These are phyloP conservation scores for Platypus cylindrus DNA, from an alignment of 2,888 invertebrate species.

Conservation along the genomic window DNA sequence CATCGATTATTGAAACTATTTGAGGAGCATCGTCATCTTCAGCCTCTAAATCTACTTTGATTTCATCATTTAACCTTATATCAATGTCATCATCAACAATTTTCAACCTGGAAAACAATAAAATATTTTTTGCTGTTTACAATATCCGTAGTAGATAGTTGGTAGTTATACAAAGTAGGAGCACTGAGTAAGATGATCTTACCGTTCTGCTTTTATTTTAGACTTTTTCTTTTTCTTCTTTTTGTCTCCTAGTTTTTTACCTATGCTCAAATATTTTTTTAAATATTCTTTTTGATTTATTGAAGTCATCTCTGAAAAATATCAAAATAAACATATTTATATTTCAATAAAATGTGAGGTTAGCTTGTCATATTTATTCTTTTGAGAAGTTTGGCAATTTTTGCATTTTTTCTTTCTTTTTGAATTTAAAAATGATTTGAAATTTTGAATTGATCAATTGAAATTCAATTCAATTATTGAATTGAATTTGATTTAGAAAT, in stretches of 20 bases:
- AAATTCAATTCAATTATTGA: too few relatives aligned
- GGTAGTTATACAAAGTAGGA: not conserved
- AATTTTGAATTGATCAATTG: too few relatives aligned
- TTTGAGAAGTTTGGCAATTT: too few relatives aligned
- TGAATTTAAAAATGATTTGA: too few relatives aligned
- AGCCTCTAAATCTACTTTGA: conserved; percentile 55
- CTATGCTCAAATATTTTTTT: conserved; percentile 58
- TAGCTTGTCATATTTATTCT: too few relatives aligned
- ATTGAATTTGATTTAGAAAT: too few relatives aligned
- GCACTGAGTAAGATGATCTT: conserved; percentile 7
- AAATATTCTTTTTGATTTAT: conserved; percentile 67
- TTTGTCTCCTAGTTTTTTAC: conserved; percentile 48
- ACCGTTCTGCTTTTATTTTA: conserved; percentile 20
- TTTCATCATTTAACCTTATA: conserved; percentile 46
- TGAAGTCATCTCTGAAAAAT: conserved; percentile 30
- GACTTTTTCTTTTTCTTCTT: conserved; percentile 57
- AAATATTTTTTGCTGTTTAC: conserved; percentile 3
- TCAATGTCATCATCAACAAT: conserved; percentile 77
- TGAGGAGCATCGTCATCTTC: conserved; percentile 82
- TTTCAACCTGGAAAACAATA: conserved; percentile 46
- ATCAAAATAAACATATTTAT: too few relatives aligned
- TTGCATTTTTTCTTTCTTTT: too few relatives aligned
- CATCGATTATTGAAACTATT: conserved; percentile 79
- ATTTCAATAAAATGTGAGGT: too few relatives aligned
- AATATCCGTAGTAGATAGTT: not conserved